A percentile compares a stretch with the other conserved stretches of the same genome.
Evolutionary conservation across 2,888 invertebrate genomes (phyloP).

Genomic region (Sinelater perroti): DNA sequence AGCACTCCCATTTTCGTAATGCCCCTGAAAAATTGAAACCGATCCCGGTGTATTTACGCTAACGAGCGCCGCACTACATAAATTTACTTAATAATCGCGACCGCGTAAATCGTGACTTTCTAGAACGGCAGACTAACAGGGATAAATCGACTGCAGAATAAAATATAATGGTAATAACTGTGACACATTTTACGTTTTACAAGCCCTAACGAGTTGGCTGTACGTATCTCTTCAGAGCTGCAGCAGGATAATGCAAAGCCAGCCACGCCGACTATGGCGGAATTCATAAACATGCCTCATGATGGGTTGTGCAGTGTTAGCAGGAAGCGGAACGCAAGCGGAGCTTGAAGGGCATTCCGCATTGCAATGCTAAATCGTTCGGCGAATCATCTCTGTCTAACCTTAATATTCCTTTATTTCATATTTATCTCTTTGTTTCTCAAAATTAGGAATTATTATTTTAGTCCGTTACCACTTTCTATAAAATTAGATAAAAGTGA

Average conservation of each 20-base stretch:
- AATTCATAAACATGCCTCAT: conserved; percentile 14
- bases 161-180: conserved; percentile 20
- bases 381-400: no score
- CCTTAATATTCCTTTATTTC: no score
- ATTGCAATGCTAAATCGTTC: no score
- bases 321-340: no score
- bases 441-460: no score
- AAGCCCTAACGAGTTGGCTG: conserved; percentile 10
- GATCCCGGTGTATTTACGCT: conserved; percentile 14
- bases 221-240: conserved; percentile 4
- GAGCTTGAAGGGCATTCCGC: no score
- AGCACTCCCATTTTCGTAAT: no score
- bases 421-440: no score
- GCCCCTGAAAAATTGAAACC: no score
- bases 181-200: conserved; percentile 18
- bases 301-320: no score
- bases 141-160: conserved; percentile 15
- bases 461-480: no score
- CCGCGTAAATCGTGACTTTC: conserved; percentile 18
- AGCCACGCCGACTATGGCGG: background rate
- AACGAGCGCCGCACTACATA: conserved; percentile 15
- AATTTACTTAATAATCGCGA: conserved; percentile 21
- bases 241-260: conserved; percentile 5
- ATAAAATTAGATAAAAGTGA: no score
- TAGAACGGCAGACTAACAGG: conserved; percentile 9